Evolutionary conservation across 2,113 vertebrate genomes (phyloP).

Genomic region (Odocoileus virginianus): DNA sequence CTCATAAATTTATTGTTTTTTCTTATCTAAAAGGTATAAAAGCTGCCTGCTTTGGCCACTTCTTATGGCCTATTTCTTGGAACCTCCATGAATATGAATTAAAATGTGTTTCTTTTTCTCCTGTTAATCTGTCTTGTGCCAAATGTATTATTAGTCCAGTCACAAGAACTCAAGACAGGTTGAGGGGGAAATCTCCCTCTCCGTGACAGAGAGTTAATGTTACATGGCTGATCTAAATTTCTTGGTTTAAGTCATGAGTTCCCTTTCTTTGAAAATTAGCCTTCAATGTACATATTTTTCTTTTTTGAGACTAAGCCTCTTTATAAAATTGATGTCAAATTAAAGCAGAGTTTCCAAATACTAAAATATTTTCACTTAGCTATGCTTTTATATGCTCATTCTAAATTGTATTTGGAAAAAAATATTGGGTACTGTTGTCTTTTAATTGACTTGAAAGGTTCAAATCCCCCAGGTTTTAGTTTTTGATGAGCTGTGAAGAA

Average conservation of each 20-base stretch:
- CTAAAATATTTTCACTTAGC: neutral
- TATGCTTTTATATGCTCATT: constrained; percentile 34
- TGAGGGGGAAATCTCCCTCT: neutral
- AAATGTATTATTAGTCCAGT: neutral
- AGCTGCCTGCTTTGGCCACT: neutral
- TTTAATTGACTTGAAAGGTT: constrained; percentile 42
- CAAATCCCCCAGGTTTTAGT: neutral
- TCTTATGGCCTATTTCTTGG: neutral
- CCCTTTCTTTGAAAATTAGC: neutral
- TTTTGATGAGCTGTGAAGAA: constrained; percentile 64
- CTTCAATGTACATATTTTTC: neutral
- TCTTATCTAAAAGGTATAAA: neutral
- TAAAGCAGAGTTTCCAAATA: constrained; percentile 38
- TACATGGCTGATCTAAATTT: neutral
- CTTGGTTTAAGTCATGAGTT: neutral
- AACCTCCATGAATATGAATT: neutral
- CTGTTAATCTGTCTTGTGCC: neutral
- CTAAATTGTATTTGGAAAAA: constrained; percentile 9
- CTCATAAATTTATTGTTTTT: neutral
- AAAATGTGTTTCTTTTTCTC: neutral
- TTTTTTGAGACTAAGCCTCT: neutral
- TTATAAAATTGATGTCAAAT: constrained; percentile 25
- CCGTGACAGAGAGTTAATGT: neutral
- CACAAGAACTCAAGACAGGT: neutral
- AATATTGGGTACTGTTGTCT: neutral